A percentile compares a stretch with the other conserved stretches of the same genome.
These are phyloP conservation scores for Drosophila subsilvestris DNA, from an alignment of 2,888 invertebrate genomes.

Conservation along the genomic window DNA sequence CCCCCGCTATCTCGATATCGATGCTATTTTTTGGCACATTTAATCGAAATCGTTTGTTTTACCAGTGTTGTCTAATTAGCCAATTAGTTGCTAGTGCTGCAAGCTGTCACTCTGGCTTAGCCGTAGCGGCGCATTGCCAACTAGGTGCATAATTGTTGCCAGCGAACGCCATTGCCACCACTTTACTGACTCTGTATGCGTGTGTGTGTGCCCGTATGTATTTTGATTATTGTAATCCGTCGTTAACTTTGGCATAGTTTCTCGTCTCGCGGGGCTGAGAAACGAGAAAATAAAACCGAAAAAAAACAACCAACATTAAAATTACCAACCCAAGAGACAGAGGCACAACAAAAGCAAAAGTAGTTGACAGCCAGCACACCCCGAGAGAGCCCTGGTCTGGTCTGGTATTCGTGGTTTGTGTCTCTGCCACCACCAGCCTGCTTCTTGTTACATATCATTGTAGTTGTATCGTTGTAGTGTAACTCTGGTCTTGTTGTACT, in stretches of 20 bases:
- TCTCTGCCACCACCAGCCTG: slow-evolving; percentile 56
- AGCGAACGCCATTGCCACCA: slow-evolving; percentile 39
- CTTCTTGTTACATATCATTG: slow-evolving; percentile 68
- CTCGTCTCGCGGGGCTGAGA: slow-evolving; percentile 45
- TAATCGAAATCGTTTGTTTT: slow-evolving; percentile 34
- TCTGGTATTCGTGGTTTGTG: slow-evolving; percentile 57
- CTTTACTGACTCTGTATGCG: slow-evolving; percentile 4
- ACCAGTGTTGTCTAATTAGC: slow-evolving; percentile 52
- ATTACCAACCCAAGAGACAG: slow-evolving; percentile 54
- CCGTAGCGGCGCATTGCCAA: slow-evolving; percentile 46
- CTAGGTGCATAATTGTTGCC: slow-evolving; percentile 61
- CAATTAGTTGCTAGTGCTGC: slow-evolving; percentile 50
- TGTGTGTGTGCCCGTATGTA: slow-evolving; percentile 16
- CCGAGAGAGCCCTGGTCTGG: not conserved
- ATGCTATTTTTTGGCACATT: slow-evolving; percentile 18
- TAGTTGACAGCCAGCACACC: slow-evolving; percentile 44
- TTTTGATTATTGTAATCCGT: slow-evolving; percentile 70
- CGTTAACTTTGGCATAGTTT: slow-evolving; percentile 78
- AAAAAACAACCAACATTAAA: slow-evolving; percentile 50
- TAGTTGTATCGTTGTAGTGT: slow-evolving; percentile 46
- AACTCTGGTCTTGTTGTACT: slow-evolving; percentile 31
- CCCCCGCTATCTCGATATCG: slow-evolving; percentile 7
- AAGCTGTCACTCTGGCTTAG: slow-evolving; percentile 36
- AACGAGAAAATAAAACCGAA: slow-evolving; percentile 59
- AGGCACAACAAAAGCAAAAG: slow-evolving; percentile 39